These are phyloP conservation scores for Naja naja DNA, from an alignment of 2,113 vertebrate genomes.

Conservation along the genomic window DNA sequence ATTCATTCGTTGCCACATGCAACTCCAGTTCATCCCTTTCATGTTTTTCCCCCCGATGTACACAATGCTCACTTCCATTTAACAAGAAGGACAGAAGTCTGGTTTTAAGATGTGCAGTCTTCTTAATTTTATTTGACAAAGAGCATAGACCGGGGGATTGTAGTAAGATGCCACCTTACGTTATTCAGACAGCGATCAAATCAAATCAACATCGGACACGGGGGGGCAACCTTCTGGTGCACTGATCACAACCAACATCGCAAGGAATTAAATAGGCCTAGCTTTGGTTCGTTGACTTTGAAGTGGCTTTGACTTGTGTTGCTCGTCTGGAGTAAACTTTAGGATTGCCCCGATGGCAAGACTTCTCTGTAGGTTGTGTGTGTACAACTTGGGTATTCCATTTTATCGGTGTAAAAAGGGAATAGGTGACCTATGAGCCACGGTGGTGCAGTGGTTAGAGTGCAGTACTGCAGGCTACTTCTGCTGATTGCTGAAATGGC, in stretches of 20 bases:
- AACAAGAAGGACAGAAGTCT: background rate
- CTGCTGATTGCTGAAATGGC: too few species aligned
- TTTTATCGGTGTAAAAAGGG: background rate
- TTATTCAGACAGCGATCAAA: background rate
- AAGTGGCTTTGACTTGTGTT: background rate
- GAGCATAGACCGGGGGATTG: background rate
- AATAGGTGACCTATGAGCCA: too few species aligned
- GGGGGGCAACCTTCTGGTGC: background rate
- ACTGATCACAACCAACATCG: background rate
- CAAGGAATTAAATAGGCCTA: background rate
- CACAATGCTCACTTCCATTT: background rate
- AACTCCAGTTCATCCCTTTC: background rate
- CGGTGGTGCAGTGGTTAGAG: too few species aligned
- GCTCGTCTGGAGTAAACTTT: background rate
- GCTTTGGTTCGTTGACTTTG: background rate
- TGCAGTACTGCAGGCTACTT: too few species aligned
- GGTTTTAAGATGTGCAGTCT: background rate
- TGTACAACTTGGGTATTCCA: background rate
- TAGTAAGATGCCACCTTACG: background rate
- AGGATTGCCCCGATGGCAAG: background rate
- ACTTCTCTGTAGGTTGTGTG: background rate
- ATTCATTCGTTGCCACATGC: background rate
- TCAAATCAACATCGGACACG: background rate
- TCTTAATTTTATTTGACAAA: background rate
- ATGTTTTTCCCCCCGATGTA: background rate